Conservation (phyloP, 2,113 vertebrate genomes). For the Dascyllus trimaculatus region DNA sequence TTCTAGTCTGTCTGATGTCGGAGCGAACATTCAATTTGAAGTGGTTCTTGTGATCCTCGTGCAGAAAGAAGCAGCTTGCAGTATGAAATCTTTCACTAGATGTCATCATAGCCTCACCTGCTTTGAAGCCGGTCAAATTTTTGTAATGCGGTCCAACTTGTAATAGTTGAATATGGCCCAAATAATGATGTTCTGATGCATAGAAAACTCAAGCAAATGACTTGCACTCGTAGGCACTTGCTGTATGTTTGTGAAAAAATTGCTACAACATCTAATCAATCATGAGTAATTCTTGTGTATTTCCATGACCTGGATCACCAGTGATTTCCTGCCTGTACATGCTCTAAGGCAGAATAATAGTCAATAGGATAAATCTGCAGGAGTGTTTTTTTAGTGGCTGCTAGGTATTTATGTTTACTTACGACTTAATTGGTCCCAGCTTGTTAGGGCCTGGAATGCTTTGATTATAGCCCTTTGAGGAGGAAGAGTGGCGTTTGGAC, state of each 20-base stretch:
- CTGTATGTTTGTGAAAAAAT: constrained; percentile 18
- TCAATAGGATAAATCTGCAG: constrained; percentile 49
- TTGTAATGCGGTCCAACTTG: constrained; percentile 21
- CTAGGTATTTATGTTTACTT: constrained; percentile 77
- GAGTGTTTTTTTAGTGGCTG: constrained; percentile 50
- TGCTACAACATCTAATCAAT: constrained; percentile 30
- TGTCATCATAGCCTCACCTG: constrained; percentile 64
- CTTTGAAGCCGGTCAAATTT: constrained; percentile 1
- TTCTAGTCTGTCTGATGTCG: neutral
- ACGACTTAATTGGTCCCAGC: constrained; percentile 81
- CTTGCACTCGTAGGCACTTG: constrained; percentile 37
- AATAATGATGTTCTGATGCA: constrained; percentile 25
- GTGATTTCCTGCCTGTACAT: constrained; percentile 58
- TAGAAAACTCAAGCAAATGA: constrained; percentile 5
- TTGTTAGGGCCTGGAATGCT: constrained; percentile 77
- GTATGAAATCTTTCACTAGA: constrained; percentile 69
- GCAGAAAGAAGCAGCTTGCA: constrained; percentile 37
- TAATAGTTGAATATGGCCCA: constrained; percentile 3
- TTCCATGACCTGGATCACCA: constrained; percentile 37
- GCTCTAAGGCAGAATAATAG: constrained; percentile 55
- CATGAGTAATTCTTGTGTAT: constrained; percentile 43
- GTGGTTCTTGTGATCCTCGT: constrained; percentile 1
- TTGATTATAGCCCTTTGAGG: constrained; percentile 77
- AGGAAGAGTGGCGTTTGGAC: constrained; percentile 76
- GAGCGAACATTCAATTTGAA: constrained; percentile 15